Conservation (phyloP, 2,888 invertebrate species). For the Macaria liturata region DNA sequence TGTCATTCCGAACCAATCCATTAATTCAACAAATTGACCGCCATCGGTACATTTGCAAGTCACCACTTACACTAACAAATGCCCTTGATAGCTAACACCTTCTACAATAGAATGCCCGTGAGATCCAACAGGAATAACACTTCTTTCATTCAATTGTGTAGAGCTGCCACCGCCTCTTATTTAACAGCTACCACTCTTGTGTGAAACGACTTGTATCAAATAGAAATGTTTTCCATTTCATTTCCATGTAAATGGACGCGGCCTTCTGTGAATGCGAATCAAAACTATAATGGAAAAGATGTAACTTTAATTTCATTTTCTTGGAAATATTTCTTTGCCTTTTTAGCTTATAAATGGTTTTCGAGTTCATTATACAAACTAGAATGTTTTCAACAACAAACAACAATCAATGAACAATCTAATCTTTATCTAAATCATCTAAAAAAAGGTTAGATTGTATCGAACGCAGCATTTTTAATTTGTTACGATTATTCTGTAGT, state of each 20-base stretch:
- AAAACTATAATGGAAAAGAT: slow-evolving; percentile 2
- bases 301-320: neutral
- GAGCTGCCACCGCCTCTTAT: too few species aligned
- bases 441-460: too few species aligned
- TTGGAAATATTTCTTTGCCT: neutral
- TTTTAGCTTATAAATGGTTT: neutral
- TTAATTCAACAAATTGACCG: slow-evolving; percentile 41
- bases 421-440: too few species aligned
- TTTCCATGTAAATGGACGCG: slow-evolving; percentile 31
- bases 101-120: too few species aligned
- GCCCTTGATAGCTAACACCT: slow-evolving; percentile 29
- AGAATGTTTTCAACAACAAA: too few species aligned
- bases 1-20: slow-evolving; percentile 35
- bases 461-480: too few species aligned
- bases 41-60: slow-evolving; percentile 41
- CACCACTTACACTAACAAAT: slow-evolving; percentile 38
- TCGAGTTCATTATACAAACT: too few species aligned
- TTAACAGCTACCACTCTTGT: too few species aligned
- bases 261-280: slow-evolving; percentile 24
- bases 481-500: too few species aligned
- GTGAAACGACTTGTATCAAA: slow-evolving; percentile 17
- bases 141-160: too few species aligned
- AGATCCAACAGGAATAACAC: too few species aligned
- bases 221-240: slow-evolving; percentile 36
- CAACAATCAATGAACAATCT: too few species aligned